These are phyloP conservation scores for Heliconius sara DNA, from an alignment of 2,888 invertebrate species.

Conservation along the genomic window DNA sequence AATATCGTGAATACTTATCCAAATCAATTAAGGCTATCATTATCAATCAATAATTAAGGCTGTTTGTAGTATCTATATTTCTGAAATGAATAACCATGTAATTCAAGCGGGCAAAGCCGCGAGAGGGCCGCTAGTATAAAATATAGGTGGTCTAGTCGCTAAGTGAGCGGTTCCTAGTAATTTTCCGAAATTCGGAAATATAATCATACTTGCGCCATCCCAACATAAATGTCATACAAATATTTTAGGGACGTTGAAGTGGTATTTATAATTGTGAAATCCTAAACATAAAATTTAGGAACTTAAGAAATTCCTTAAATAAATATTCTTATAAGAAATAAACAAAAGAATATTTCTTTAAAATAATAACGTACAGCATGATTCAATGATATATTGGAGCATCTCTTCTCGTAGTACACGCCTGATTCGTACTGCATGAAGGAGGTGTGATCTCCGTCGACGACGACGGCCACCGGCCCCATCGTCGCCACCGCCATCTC, in stretches of 20 bases:
- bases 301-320: background rate
- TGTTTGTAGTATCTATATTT: too few species aligned
- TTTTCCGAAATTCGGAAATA: too few species aligned
- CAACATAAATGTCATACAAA: too few species aligned
- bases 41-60: too few species aligned
- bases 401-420: conserved; percentile 16
- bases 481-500: conserved; percentile 89
- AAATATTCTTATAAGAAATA: background rate
- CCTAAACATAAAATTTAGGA: background rate
- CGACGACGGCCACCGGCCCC: conserved; percentile 93
- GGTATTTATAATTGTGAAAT: background rate
- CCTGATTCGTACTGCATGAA: conserved; percentile 56
- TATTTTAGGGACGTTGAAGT: too few species aligned
- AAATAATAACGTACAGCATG: conserved; percentile 17
- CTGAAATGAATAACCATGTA: too few species aligned
- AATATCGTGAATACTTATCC: too few species aligned
- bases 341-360: background rate
- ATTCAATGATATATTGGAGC: background rate
- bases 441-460: conserved; percentile 88
- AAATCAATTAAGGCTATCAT: too few species aligned
- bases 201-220: too few species aligned
- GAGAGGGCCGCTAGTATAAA: too few species aligned
- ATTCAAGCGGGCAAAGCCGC: too few species aligned
- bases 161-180: too few species aligned
- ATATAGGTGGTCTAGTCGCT: background rate